Evolutionary conservation across 2,888 invertebrate genomes (phyloP).

Genomic region (Pelosia muscerda): DNA sequence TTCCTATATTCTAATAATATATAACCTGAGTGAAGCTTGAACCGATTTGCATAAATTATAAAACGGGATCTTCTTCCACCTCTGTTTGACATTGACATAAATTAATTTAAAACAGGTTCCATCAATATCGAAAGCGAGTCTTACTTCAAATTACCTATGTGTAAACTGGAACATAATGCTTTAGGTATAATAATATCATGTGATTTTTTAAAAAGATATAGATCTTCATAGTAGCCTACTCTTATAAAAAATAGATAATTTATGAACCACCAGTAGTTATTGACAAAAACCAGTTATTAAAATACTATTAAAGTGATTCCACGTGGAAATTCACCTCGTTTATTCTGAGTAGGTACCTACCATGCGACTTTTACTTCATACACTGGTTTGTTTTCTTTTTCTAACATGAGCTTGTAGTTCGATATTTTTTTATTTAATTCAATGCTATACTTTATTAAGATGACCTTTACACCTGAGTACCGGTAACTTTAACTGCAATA

Average conservation of each 20-base stretch:
- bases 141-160: slow-evolving; percentile 56
- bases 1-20: slow-evolving; percentile 27
- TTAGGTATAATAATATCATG: slow-evolving; percentile 37
- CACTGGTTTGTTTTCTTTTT: background rate
- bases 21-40: slow-evolving; percentile 23
- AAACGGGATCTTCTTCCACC: slow-evolving; percentile 65
- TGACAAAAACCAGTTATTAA: background rate
- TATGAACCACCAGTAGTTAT: background rate
- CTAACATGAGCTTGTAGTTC: background rate
- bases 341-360: background rate
- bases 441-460: background rate
- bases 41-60: slow-evolving; percentile 38
- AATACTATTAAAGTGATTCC: background rate
- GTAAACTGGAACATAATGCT: slow-evolving; percentile 51
- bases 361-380: background rate
- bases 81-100: slow-evolving; percentile 80
- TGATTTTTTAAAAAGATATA: slow-evolving; percentile 33
- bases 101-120: slow-evolving; percentile 72
- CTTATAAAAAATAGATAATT: slow-evolving; percentile 19
- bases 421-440: background rate
- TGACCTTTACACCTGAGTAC: background rate
- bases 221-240: slow-evolving; percentile 26
- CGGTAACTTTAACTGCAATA: background rate
- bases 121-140: slow-evolving; percentile 71
- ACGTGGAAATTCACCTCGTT: background rate